Base-by-base conservation (phyloP, 2,113 vertebrate species). In the Colinus virginianus region DNA sequence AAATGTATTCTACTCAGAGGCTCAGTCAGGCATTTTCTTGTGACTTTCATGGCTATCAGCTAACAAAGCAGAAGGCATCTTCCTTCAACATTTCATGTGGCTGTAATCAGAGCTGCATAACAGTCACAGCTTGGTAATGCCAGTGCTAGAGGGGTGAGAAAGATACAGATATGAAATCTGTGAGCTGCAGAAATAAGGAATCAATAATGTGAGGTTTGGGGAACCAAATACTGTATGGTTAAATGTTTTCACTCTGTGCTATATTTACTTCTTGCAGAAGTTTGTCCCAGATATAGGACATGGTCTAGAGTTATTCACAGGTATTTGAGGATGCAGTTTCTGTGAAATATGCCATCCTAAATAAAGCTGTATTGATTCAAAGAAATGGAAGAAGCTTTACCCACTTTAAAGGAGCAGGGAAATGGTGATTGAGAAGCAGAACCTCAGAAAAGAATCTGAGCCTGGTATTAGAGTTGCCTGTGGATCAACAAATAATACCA, bases 151-250 rank as follows among this genome's bases (percentile, higher is more conserved):
- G 66, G 76, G 51, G 59, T 83, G 62, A 89, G 84, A 59, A 59
- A 30, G 26, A 11, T 21, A 69, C 68, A 87, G 77, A 42, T 69
- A 69, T 22, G 59, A 82, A 68, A 77, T 90, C 81, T 77, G 32
- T 75, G 90, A 97, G 82, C 83, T 93, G 67, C 79, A 87, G 63
- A 86, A 96, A 95, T 66, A 68, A 63, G 76, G 58, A 93, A 82
- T 93, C 34, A 9, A 77, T 96, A 90, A 92, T 40, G 8, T 16
- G 48, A 90, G 34, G 49, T 93, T 94, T 68, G 69, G 84, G 83
- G 87, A 87, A 89, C 76, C 58, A 77, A 81, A 49, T 59, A 45
- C 40, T 55, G 83, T 59, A 68, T 75, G 87, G 89, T 34, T 87
- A 45, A 88, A 8, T 63, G 87, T 87, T 90, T 93, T 92, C 26